Conservation (phyloP, 2,888 invertebrate species). For the Eupithecia tripunctaria region DNA sequence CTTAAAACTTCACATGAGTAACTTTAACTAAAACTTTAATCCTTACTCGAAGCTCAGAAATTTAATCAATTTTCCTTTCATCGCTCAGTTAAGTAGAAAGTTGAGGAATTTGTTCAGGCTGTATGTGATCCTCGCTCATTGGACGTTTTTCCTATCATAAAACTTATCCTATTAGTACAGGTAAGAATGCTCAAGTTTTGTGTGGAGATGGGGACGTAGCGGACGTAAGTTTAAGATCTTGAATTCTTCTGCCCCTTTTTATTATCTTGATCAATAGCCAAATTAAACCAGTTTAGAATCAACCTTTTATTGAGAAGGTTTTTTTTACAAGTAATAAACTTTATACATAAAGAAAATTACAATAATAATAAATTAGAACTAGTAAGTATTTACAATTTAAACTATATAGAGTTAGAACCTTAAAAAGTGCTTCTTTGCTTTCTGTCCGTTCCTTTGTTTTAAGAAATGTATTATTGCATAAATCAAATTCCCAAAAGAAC, state of each 20-base stretch:
- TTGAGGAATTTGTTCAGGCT: slow-evolving; percentile 35
- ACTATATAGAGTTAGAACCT: too few relatives aligned
- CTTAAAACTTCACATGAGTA: neutral
- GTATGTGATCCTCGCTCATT: slow-evolving; percentile 53
- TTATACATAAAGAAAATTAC: too few relatives aligned
- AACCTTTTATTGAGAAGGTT: too few relatives aligned
- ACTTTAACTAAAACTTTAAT: slow-evolving; percentile 18
- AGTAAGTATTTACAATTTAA: too few relatives aligned
- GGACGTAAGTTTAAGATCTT: neutral
- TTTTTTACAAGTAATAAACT: too few relatives aligned
- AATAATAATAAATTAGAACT: too few relatives aligned
- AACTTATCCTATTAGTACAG: slow-evolving; percentile 61
- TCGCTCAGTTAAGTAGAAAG: slow-evolving; percentile 26
- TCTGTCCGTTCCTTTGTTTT: neutral
- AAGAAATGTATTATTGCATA: neutral
- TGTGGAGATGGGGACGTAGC: neutral
- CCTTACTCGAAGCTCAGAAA: slow-evolving; percentile 22
- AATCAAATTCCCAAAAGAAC: neutral
- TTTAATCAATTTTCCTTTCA: slow-evolving; percentile 37
- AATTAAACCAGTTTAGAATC: neutral
- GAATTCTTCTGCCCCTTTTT: neutral
- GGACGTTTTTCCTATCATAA: slow-evolving; percentile 57
- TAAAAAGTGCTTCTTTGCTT: too few relatives aligned
- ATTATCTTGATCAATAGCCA: neutral
- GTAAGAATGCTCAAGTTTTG: slow-evolving; percentile 46